A percentile compares a stretch with the other conserved stretches of the same genome.
Conservation (phyloP, 2,113 vertebrate species). For the Talpa occidentalis region DNA sequence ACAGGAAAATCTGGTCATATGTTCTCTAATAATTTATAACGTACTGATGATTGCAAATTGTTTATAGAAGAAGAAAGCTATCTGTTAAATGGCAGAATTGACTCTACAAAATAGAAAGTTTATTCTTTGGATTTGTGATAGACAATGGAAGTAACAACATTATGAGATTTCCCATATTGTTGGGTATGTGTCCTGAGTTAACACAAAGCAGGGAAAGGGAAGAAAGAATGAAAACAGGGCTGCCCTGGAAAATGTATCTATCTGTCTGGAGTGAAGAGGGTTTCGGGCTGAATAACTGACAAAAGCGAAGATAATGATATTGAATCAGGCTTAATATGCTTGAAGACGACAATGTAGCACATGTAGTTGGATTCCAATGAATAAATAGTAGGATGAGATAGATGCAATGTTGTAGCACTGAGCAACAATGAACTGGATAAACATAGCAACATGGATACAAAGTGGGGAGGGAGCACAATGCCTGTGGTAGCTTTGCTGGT, state of each 20-base stretch:
- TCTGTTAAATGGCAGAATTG: not conserved
- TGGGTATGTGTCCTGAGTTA: not conserved
- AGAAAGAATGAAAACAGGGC: not conserved
- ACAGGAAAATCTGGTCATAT: conserved; percentile 7
- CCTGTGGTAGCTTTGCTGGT: no score
- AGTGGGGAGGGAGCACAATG: no score
- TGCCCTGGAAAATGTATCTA: not conserved
- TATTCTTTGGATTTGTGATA: conserved; percentile 1
- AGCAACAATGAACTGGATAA: no score
- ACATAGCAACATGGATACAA: no score
- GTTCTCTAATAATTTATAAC: conserved; percentile 41
- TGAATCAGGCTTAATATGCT: not conserved
- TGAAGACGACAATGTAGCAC: not conserved
- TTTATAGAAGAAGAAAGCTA: not conserved
- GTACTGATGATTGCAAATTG: not conserved
- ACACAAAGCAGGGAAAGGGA: not conserved
- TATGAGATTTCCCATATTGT: not conserved
- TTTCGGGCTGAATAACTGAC: not conserved
- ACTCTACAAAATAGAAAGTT: not conserved
- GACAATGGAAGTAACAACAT: not conserved
- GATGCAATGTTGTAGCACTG: no score
- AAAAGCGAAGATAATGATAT: not conserved
- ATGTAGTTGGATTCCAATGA: not conserved
- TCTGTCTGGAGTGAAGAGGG: not conserved
- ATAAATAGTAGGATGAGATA: not conserved